Conservation (phyloP, 2,113 vertebrate species). For the Emberiza fucata region DNA sequence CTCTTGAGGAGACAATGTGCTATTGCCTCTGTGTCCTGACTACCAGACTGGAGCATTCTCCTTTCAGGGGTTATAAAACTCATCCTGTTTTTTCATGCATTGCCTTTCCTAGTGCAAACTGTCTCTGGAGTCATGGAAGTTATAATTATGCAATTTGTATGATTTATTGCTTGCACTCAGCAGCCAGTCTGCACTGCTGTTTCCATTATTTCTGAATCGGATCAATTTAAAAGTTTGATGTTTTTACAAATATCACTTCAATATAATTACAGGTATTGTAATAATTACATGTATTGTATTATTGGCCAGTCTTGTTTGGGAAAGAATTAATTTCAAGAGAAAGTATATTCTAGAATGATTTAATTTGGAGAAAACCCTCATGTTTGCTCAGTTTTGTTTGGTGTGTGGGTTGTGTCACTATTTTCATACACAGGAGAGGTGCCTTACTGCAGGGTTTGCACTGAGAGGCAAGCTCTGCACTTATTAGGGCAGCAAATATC, state of each 20-base stretch:
- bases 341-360: neutral
- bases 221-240: neutral
- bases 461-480: neutral
- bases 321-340: neutral
- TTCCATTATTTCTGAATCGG: neutral
- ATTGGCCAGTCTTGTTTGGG: neutral
- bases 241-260: neutral
- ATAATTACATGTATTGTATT: neutral
- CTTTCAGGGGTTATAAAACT: neutral
- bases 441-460: neutral
- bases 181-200: neutral
- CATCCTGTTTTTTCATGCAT: neutral
- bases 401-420: neutral
- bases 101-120: neutral
- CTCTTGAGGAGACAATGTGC: neutral
- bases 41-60: neutral
- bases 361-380: neutral
- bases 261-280: neutral
- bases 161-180: conserved; percentile 33
- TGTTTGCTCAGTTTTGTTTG: neutral
- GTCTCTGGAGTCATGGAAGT: neutral
- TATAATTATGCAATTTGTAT: conserved; percentile 35
- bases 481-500: neutral
- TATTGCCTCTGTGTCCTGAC: neutral
- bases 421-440: neutral